Evolutionary conservation across 2,113 vertebrate species (phyloP).

Genomic region (Lepidothrix coronata): DNA sequence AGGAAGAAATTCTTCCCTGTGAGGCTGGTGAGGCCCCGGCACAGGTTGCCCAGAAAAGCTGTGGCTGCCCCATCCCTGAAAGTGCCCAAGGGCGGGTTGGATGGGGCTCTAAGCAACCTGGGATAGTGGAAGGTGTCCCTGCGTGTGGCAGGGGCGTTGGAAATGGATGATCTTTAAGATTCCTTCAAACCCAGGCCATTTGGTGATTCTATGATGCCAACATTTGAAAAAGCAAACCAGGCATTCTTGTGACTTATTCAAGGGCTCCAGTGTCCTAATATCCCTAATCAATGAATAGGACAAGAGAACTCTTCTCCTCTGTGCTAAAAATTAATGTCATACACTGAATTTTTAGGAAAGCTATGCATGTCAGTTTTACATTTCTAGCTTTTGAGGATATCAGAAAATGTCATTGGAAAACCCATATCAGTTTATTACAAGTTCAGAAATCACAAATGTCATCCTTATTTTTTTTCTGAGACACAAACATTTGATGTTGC

Average conservation of each 20-base stretch:
- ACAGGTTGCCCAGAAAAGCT: neutral
- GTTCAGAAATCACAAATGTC: neutral
- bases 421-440: neutral
- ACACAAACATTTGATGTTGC: neutral
- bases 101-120: neutral
- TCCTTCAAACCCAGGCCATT: neutral
- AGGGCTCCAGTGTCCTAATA: neutral
- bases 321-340: neutral
- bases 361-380: neutral
- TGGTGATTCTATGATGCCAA: neutral
- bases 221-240: neutral
- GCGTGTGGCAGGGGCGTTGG: accelerated
- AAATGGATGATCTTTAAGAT: accelerated
- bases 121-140: neutral
- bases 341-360: neutral
- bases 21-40: neutral
- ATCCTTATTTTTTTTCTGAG: neutral
- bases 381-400: neutral
- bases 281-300: neutral
- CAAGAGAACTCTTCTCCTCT: neutral
- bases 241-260: neutral
- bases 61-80: neutral
- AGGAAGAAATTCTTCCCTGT: neutral
- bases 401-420: neutral
- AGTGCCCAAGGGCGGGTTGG: accelerated